Evolutionary conservation across 2,797 vertebrate genomes (phyloP), one percentile per base, ranked within the genome.

Genomic region (Todus mexicanus): DNA sequence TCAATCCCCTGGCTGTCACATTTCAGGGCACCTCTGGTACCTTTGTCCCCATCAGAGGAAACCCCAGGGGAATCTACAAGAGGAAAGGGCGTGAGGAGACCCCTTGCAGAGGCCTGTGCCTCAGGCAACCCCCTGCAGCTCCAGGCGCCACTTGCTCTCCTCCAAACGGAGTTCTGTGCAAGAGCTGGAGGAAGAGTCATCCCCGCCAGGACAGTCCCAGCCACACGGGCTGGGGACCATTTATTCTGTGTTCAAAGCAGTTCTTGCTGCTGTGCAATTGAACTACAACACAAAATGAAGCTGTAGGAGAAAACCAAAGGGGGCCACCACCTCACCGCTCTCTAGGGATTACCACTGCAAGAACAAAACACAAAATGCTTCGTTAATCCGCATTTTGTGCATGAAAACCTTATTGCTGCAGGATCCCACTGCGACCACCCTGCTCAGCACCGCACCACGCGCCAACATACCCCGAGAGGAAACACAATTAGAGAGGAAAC

Each of bases 11-110:
- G 11, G 53, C 40, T 87, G 87, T 43, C 86, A 79, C 84, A 69
- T 70, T 72, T 54, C 70, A 84, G 87, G 82, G 77, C 83, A 90
- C 73, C 38, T 11, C 82, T 60, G 69, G 78, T 61, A 74, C 35
- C 53, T 9, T 6, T 11, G 64, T 74, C 48, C 68, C 89, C 42
- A 47, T 3, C 66, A 80, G 66, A 81, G 53, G 69, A 75, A 88
- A 72, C 7, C 19, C n/a, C 70, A 56, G 66, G 45, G 71, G 64
- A 29, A 76, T 16, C 40, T 23, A 9, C 20, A 11, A n/a, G n/a
- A n/a, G n/a, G n/a, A 65, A 29, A 63, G 73, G 33, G 12, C 12
- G n/a, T n/a, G n/a, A 13, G 0, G 2, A 60, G 47, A 15, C 21
- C 50, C 42, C 43, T 27, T 3, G 5, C 21, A 4, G 38, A 10